A percentile compares a stretch with the other conserved stretches of the same genome.
phyloP scores from a whole-genome alignment of 2,888 invertebrate genomes.

The Serrognathus titanus region DNA sequence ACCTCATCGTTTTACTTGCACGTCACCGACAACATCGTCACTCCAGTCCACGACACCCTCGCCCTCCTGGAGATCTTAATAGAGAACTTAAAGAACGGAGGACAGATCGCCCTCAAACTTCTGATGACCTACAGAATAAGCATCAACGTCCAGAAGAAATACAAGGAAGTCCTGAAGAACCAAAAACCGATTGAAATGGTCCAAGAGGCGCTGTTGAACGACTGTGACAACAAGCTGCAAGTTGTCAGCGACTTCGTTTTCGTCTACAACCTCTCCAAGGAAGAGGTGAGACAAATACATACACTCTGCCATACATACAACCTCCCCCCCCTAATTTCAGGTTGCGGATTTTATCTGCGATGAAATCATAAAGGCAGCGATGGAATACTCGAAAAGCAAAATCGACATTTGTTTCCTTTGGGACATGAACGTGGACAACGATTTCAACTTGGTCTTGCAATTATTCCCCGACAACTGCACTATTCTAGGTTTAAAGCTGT shows the following conservation, averaged over 20 bases:
- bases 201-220: slow-evolving; percentile 52
- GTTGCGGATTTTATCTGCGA: slow-evolving; percentile 62
- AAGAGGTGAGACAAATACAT: slow-evolving; percentile 41
- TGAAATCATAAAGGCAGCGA: slow-evolving; percentile 59
- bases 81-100: slow-evolving; percentile 54
- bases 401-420: slow-evolving; percentile 38
- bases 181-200: slow-evolving; percentile 53
- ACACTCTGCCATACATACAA: no score
- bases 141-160: slow-evolving; percentile 55
- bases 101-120: slow-evolving; percentile 54
- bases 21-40: slow-evolving; percentile 22
- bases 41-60: slow-evolving; percentile 40
- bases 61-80: slow-evolving; percentile 50
- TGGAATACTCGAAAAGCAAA: slow-evolving; percentile 50
- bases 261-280: slow-evolving; percentile 54
- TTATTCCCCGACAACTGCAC: slow-evolving; percentile 59
- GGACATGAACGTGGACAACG: slow-evolving; percentile 47
- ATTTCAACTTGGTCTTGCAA: slow-evolving; percentile 58
- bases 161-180: slow-evolving; percentile 53
- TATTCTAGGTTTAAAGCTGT: slow-evolving; percentile 54
- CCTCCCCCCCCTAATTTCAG: slow-evolving; percentile 35
- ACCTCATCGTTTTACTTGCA: slow-evolving; percentile 26
- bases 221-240: slow-evolving; percentile 56
- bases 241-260: slow-evolving; percentile 59
- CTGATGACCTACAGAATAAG: slow-evolving; percentile 57